These are phyloP conservation scores for Loxodonta africana DNA, from an alignment of 2,113 vertebrate species.

Conservation along the genomic window DNA sequence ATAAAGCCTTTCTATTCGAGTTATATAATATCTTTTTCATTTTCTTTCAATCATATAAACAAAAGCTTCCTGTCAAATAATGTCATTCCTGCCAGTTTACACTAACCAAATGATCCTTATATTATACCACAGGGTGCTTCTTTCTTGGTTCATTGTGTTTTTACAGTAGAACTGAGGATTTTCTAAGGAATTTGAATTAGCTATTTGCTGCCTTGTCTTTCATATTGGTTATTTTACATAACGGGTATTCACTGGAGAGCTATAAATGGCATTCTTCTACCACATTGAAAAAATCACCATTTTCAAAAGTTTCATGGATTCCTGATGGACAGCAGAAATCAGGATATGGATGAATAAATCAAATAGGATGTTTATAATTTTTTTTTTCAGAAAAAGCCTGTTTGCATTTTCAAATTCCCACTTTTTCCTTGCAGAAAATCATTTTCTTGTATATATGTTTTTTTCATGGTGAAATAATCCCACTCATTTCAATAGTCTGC, in stretches of 20 bases:
- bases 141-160: background rate
- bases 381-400: background rate
- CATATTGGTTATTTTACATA: background rate
- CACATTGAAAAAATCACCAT: background rate
- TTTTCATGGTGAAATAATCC: background rate
- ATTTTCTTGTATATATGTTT: background rate
- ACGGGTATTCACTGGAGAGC: background rate
- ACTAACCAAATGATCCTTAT: conserved; percentile 72
- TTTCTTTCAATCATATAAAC: conserved; percentile 62
- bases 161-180: background rate
- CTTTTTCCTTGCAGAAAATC: background rate
- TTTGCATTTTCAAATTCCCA: background rate
- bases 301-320: background rate
- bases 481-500: background rate
- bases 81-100: conserved; percentile 73
- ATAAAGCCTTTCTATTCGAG: background rate
- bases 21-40: conserved; percentile 51
- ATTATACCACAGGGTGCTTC: background rate
- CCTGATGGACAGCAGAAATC: background rate
- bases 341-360: background rate
- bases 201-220: background rate
- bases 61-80: conserved; percentile 77
- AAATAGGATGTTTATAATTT: background rate
- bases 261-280: background rate
- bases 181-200: background rate